Conservation (phyloP, 2,888 invertebrate species). For the Catocala sponsa region DNA sequence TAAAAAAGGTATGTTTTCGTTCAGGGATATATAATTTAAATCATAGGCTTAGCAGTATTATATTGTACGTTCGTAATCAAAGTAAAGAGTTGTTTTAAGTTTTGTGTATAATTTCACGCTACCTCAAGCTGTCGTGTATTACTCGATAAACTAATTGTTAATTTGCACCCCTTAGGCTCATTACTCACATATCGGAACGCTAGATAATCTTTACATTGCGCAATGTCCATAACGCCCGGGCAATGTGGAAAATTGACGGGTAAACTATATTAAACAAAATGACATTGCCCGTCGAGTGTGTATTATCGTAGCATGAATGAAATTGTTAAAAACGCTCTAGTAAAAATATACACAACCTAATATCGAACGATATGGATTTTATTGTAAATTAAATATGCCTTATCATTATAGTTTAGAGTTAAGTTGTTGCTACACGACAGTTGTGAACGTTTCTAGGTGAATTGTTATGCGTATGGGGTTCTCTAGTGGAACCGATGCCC, state of each 20-base stretch:
- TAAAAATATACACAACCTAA: constrained; percentile 60
- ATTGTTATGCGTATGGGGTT: constrained; percentile 23
- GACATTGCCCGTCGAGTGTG: constrained; percentile 1
- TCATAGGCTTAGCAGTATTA: constrained; percentile 83
- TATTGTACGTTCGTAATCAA: constrained; percentile 63
- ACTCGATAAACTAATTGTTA: constrained; percentile 51
- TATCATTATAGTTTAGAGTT: constrained; percentile 53
- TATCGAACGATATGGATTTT: constrained; percentile 44
- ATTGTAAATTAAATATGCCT: constrained; percentile 54
- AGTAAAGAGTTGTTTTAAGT: constrained; percentile 58
- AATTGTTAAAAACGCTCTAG: constrained; percentile 46
- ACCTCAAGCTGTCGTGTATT: constrained; percentile 78
- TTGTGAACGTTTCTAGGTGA: constrained; percentile 40
- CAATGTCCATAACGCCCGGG: constrained; percentile 2
- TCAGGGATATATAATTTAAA: constrained; percentile 53
- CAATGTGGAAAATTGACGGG: constrained; percentile 8
- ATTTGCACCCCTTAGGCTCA: constrained; percentile 29
- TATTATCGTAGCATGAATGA: neutral
- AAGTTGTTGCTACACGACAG: constrained; percentile 51
- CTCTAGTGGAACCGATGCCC: constrained; percentile 14
- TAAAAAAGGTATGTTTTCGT: constrained; percentile 25
- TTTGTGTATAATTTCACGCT: constrained; percentile 68
- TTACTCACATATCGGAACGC: constrained; percentile 13
- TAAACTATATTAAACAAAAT: constrained; percentile 4
- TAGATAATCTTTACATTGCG: neutral